Evolutionary conservation across 1,140 invertebrate species (phyloP).

Genomic region (Leucophenga varia): DNA sequence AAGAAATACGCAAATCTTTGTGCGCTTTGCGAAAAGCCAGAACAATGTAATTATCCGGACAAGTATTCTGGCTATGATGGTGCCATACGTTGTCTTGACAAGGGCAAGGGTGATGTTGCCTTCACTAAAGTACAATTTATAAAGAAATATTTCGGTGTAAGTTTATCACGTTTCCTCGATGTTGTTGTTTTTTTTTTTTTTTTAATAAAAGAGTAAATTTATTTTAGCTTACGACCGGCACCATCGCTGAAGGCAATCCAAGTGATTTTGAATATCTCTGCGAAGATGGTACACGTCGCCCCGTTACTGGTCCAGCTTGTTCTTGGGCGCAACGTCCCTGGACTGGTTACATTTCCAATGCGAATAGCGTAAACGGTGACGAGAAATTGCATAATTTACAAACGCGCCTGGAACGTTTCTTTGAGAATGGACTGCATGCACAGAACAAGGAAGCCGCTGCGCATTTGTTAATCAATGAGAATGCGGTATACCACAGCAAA

Average conservation of each 20-base stretch:
- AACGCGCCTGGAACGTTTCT: constrained; percentile 45
- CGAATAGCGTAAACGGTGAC: constrained; percentile 60
- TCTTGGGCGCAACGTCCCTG: constrained; percentile 79
- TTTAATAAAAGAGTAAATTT: background rate
- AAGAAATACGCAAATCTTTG: constrained; percentile 72
- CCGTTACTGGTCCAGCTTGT: constrained; percentile 69
- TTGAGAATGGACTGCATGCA: constrained; percentile 42
- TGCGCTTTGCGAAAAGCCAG: constrained; percentile 70
- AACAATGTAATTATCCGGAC: constrained; percentile 78
- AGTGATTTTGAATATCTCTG: constrained; percentile 75
- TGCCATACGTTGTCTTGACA: constrained; percentile 75
- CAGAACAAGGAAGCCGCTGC: constrained; percentile 43
- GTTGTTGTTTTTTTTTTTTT: background rate
- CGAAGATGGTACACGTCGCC: constrained; percentile 73
- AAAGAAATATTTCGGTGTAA: constrained; percentile 71
- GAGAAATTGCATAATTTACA: constrained; percentile 49
- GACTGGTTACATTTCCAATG: constrained; percentile 71
- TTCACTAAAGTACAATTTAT: constrained; percentile 82
- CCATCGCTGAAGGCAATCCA: constrained; percentile 57
- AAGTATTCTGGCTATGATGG: constrained; percentile 81
- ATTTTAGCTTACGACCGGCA: constrained; percentile 30
- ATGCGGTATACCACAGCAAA: constrained; percentile 64
- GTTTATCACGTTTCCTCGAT: constrained; percentile 23
- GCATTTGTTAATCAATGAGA: constrained; percentile 62
- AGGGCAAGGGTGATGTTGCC: constrained; percentile 77